These are phyloP conservation scores for Rambutsinella grinnellia DNA, from an alignment of 2,888 invertebrate genomes.

Conservation along the genomic window DNA sequence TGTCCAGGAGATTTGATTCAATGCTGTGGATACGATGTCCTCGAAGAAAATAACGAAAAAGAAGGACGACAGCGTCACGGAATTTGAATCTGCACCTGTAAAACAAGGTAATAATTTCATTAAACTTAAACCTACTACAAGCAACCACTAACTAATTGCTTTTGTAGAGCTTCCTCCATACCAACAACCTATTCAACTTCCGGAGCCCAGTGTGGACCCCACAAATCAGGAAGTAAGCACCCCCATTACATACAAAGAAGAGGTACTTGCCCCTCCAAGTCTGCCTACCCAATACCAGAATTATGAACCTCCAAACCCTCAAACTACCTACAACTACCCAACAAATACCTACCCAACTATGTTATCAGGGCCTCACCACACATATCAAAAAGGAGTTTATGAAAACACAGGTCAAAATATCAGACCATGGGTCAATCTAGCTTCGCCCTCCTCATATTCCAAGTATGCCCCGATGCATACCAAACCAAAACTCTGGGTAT, in stretches of 20 bases:
- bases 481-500: conserved; percentile 5
- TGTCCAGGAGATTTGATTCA: conserved; percentile 58
- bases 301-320: conserved; percentile 46
- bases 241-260: not conserved
- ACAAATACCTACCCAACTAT: conserved; percentile 16
- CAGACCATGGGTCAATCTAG: conserved; percentile 33
- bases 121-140: not conserved
- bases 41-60: conserved; percentile 35
- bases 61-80: conserved; percentile 10
- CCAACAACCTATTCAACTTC: conserved; percentile 55
- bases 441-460: conserved; percentile 19
- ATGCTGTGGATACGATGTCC: conserved; percentile 57
- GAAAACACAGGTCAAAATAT: conserved; percentile 19
- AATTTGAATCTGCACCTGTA: not conserved
- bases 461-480: conserved; percentile 11
- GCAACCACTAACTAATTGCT: not conserved
- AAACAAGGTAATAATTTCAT: conserved; percentile 6
- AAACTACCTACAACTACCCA: conserved; percentile 39
- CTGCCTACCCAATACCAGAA: conserved; percentile 56
- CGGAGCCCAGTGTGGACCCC: conserved; percentile 31
- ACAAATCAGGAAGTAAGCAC: conserved; percentile 2
- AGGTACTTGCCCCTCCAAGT: conserved; percentile 41
- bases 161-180: conserved; percentile 24
- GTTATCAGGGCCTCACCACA: conserved; percentile 3
- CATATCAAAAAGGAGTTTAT: conserved; percentile 23